Evolutionary conservation across 2,113 vertebrate species (phyloP).

Genomic region (Corythornis cristatus): DNA sequence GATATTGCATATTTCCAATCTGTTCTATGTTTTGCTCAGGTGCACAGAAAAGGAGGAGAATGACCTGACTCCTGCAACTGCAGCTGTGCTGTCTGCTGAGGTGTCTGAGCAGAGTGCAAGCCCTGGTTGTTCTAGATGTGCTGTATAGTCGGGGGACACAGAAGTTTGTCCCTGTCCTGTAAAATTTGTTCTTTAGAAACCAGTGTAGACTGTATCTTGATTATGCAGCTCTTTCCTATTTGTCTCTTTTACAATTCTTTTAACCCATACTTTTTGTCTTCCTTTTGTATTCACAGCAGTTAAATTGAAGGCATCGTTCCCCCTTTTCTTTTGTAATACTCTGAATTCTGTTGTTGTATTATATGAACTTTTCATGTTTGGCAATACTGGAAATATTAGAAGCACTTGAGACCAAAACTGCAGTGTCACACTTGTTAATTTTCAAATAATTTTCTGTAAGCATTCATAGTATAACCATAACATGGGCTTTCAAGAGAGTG

Average conservation of each 20-base stretch:
- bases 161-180: neutral
- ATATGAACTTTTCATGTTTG: neutral
- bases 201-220: neutral
- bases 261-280: neutral
- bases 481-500: neutral
- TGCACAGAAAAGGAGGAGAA: neutral
- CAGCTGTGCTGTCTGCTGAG: neutral
- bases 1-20: neutral
- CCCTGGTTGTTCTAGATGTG: accelerated
- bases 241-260: neutral
- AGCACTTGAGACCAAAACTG: neutral
- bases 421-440: neutral
- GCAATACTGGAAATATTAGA: neutral
- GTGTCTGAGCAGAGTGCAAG: neutral
- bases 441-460: neutral
- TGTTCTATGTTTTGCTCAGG: neutral
- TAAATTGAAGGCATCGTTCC: neutral
- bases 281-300: neutral
- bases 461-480: neutral
- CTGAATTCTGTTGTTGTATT: neutral
- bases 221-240: neutral
- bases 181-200: neutral
- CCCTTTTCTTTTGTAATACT: neutral
- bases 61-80: neutral
- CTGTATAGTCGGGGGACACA: neutral